Base-by-base conservation (phyloP, 2,113 vertebrate species). In the Pholis gunnellus region DNA sequence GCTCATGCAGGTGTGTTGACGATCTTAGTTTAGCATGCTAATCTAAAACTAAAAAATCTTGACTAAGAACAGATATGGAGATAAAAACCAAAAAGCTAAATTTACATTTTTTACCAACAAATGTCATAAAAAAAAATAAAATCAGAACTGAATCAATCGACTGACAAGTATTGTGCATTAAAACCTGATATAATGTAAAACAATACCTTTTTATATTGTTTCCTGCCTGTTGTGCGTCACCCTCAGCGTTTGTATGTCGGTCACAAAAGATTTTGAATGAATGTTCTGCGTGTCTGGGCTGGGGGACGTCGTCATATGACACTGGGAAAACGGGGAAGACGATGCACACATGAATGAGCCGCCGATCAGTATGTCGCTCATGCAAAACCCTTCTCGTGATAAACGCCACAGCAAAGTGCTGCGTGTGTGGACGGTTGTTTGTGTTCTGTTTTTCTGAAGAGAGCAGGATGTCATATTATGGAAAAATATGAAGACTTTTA, bases 301-400 rank as follows among this genome's bases (percentile, higher is more conserved):
- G 48, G 0, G 25, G 29, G 59, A 60, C 17, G 4, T 0, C 5
- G 48, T n/a, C 63, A 4, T 44, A 14, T 4, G 27, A 40, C 57
- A 11, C 34, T 25, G 48, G n/a, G 15, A n/a, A 46, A 85, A 64
- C 38, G 38, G 75, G 77, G 67, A 85, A 72, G 71, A 56, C 5
- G 7, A 2, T 5, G 6, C 13, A 46, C 70, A 65, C n/a, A 64
- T n/a, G 64, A 66, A 60, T 0, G 76, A 67, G 36, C 31, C 13
- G 15, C 50, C 11, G 17, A 9, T 17, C 57, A 6, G 2, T 5
- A 6, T 15, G 4, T 56, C 0, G 36, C 34, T 54, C 71, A 82
- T 78, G 84, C 84, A 89, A 78, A 84, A 84, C 63, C 3, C 25
- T 31, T 50, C 63, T 70, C 27, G 25, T 1, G n/a, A 83, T 70